Evolutionary conservation across 2,113 vertebrate species (phyloP), one percentile per base, ranked within the genome.

Genomic region (Ellobius talpinus): DNA sequence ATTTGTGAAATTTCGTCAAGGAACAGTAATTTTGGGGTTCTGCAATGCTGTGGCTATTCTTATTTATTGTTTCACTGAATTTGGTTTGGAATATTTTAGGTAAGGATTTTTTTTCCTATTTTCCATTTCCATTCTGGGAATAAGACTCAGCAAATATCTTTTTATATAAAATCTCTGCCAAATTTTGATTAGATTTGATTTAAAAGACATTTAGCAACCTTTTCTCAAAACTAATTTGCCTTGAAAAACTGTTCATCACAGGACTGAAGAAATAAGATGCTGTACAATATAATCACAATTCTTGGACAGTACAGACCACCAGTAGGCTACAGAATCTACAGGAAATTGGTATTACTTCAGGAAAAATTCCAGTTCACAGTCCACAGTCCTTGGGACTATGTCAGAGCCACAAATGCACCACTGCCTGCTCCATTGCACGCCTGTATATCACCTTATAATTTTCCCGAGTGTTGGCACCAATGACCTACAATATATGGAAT

Each of bases 31-130:
- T 92, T 87, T 81, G 58, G 1, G 89, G 74, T 76, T 21, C 76
- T 79, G 3, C 1, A 58, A 65, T 26, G 79, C 6, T 33, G 63
- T 63, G 52, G n/a, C 12, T 13, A 50, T 63, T 94, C 81, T 70
- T 42, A 7, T 90, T 77, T 84, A 58, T 72, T 61, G 92, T 82
- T 45, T 70, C 61, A 86, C 10, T 63, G 58, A 81, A 94, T 77
- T 72, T 96, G 50, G 23, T 76, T 94, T 82, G 9, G 82, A 78
- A 78, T 77, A 86, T 61, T 87, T 97, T 39, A 55, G 29, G 5
- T 92, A 90, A 93, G 19, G 52, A 5, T 19, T 81, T 92, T 95
- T 92, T 96, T 93, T 91, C 12, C 66, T 92, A 95, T 89, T 96
- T 93, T 93, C 9, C 39, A 87, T 52, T 96, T 93, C 65, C 47